Base-by-base conservation (phyloP, 2,888 invertebrate genomes). In the Napeogenes sylphis region DNA sequence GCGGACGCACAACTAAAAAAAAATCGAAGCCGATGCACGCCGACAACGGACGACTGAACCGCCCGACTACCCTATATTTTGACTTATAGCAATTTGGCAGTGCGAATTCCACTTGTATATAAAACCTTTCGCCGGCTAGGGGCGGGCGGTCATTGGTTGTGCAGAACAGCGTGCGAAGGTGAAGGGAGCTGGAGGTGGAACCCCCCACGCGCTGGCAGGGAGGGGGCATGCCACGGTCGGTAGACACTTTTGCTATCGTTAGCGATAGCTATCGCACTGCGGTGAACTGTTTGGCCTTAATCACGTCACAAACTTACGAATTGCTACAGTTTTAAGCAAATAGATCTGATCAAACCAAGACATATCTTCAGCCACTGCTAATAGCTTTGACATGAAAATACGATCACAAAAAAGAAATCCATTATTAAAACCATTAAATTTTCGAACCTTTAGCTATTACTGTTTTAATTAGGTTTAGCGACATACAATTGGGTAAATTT, bases 11-110 rank as follows among this genome's bases (percentile, higher is more conserved):
- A 63, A 69, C 69, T 64, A 61, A 55, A 68, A 66, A 68, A 66
- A 69, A 64, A 64, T 67, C 69, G 63, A 59, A 60, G 62, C 66
- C 71, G 69, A 70, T 76, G 73, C 75, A 78, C 76, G 78, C 72
- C 75, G 74, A 72, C 73, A 78, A 77, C 80, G 76, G 76, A 75
- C 81, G 81, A 91, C 78, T 83, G 85, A 80, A 85, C 90, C 89
- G 88, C 81, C 86, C 90, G 89, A 85, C 88, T 90, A 92, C 91
- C 91, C 92, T 92, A 92, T 91, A 92, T 92, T 92, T 92, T 91
- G 89, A 92, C 86, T 91, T 90, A 87, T 91, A 91, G 91, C 91
- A 87, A 87, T 88, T 91, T 88, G 86, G 86, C 89, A 84, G 86
- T 89, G 91, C 91, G 84, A 91, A 91, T 90, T 91, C 91, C 84